Percentiles rank a stretch among this genome's conserved stretches.
These are phyloP conservation scores for Pharmacophagus antenor DNA, from an alignment of 2,888 invertebrate species.

Conservation along the genomic window DNA sequence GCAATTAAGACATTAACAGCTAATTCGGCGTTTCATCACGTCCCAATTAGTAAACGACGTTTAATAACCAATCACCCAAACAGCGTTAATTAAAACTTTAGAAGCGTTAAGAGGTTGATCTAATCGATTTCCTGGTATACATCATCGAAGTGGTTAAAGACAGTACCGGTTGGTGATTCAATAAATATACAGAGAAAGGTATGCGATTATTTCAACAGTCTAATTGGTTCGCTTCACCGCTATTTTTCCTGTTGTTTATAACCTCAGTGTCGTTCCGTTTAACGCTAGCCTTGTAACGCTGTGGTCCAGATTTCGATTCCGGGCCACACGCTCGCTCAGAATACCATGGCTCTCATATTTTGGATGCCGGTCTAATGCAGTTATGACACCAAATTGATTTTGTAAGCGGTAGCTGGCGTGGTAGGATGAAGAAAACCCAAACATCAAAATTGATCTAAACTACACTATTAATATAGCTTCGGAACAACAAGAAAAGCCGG, in stretches of 20 bases:
- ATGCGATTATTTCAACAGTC: background rate
- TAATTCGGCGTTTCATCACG: slow-evolving; percentile 25
- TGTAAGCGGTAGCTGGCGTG: too few species aligned
- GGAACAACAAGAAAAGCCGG: too few species aligned
- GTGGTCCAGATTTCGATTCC: too few species aligned
- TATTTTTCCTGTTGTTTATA: background rate
- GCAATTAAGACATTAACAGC: slow-evolving; percentile 24
- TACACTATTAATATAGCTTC: too few species aligned
- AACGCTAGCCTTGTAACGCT: too few species aligned
- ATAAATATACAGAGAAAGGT: background rate
- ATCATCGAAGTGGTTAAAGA: background rate
- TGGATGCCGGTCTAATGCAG: too few species aligned
- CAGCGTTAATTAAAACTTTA: slow-evolving; percentile 15
- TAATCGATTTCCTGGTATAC: slow-evolving; percentile 6
- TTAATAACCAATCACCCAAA: slow-evolving; percentile 19
- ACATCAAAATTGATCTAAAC: too few species aligned
- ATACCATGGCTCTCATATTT: too few species aligned
- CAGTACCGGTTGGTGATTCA: background rate
- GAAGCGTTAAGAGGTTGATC: slow-evolving; percentile 17
- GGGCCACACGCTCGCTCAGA: too few species aligned
- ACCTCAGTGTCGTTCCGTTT: too few species aligned
- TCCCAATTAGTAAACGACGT: slow-evolving; percentile 22
- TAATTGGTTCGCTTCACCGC: background rate
- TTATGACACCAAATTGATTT: too few species aligned
- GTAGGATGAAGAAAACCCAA: too few species aligned